Conservation (phyloP, 2,113 vertebrate species). For the Cynocephalus volans region DNA sequence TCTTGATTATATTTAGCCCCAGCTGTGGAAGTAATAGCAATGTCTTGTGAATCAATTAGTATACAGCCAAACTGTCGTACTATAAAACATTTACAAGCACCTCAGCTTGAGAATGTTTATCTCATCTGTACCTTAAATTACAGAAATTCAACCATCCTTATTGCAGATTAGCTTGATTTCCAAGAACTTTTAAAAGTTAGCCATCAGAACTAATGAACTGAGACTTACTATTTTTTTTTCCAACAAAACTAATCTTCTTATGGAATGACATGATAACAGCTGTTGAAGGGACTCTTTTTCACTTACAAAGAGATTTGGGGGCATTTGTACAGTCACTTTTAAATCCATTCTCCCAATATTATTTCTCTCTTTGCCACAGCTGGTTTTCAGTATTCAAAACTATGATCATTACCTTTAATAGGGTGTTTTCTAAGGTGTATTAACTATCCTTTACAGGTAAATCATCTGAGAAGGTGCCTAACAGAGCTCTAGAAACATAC, state of each 20-base stretch:
- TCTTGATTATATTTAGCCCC: slow-evolving; percentile 70
- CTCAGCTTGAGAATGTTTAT: slow-evolving; percentile 60
- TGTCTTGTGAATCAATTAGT: slow-evolving; percentile 73
- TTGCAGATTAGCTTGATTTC: slow-evolving; percentile 46
- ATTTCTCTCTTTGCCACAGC: background rate
- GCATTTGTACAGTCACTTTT: background rate
- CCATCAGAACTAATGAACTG: slow-evolving; percentile 54
- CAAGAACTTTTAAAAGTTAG: slow-evolving; percentile 60
- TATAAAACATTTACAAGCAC: slow-evolving; percentile 64
- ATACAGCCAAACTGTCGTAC: background rate
- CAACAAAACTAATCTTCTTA: slow-evolving; percentile 23
- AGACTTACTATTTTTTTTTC: background rate
- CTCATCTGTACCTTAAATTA: slow-evolving; percentile 70
- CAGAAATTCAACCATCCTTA: slow-evolving; percentile 47
- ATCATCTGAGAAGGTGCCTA: background rate
- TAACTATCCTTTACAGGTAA: background rate
- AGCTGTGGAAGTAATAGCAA: slow-evolving; percentile 67
- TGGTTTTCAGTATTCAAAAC: slow-evolving; percentile 49
- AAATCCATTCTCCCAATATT: background rate
- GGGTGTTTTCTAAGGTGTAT: background rate
- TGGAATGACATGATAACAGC: background rate
- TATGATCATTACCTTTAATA: slow-evolving; percentile 24
- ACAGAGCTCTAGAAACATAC: background rate
- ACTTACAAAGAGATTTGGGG: slow-evolving; percentile 17
- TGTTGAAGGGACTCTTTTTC: background rate